phyloP scores from a whole-genome alignment of 2,888 invertebrate species.

The Notodonta dromedarius region DNA sequence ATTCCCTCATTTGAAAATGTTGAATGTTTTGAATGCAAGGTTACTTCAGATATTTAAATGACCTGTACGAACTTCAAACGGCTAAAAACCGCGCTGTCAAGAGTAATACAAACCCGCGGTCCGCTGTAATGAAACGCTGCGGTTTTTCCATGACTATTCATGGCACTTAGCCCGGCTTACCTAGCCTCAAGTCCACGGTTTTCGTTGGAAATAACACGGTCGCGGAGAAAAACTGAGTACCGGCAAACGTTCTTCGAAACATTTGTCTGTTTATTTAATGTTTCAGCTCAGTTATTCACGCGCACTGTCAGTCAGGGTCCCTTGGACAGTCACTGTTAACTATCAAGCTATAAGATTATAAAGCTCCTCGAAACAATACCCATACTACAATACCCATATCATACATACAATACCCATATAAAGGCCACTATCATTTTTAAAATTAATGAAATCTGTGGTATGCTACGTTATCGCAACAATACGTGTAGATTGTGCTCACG shows the following conservation, averaged over 20 bases:
- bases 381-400: no score
- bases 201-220: slow-evolving; percentile 25
- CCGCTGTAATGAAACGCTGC: slow-evolving; percentile 62
- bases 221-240: slow-evolving; percentile 19
- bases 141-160: slow-evolving; percentile 77
- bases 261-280: background rate
- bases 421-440: no score
- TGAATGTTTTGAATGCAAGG: background rate
- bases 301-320: no score
- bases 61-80: slow-evolving; percentile 2
- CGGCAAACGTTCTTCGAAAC: background rate
- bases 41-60: slow-evolving; percentile 4
- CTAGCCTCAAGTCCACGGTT: slow-evolving; percentile 21
- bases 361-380: no score
- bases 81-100: slow-evolving; percentile 4
- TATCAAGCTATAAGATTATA: no score
- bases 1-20: background rate
- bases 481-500: no score
- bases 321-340: no score
- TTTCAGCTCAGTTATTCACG: no score
- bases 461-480: no score
- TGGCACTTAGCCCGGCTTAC: slow-evolving; percentile 51
- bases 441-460: no score
- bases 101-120: slow-evolving; percentile 41
- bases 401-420: no score